Conservation (phyloP, 2,888 invertebrate genomes). For the Frankliniella intonsa region DNA sequence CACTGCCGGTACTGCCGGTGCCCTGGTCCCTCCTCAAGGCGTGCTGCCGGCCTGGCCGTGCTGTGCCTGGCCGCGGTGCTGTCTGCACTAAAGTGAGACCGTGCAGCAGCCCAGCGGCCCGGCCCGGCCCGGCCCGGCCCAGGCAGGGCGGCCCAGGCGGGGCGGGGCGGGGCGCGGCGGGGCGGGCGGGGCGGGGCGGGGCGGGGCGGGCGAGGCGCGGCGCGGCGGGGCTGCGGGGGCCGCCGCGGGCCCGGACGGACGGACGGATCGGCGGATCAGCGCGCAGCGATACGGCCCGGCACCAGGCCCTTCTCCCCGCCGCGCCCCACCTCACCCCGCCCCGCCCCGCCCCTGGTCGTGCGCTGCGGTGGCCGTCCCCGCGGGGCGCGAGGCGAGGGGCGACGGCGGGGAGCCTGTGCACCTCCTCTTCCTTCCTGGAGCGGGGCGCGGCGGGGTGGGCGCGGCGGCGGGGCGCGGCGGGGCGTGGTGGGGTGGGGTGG, state of each 20-base stretch:
- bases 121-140: background rate
- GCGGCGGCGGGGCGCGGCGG: background rate
- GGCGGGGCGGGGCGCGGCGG: background rate
- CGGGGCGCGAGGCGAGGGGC: background rate
- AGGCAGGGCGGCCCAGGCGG: background rate
- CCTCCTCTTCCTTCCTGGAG: background rate
- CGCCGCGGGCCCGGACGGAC: background rate
- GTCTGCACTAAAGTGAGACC: background rate
- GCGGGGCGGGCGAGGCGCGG: background rate
- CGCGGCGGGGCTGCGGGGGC: background rate
- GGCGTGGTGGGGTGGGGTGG: background rate
- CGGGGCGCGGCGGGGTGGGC: background rate
- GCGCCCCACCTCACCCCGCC: background rate
- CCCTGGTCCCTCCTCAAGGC: background rate
- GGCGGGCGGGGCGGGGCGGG: background rate
- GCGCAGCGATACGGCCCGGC: conserved; percentile 18
- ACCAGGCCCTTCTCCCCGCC: background rate
- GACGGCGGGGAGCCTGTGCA: background rate
- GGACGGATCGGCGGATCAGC: conserved; percentile 12
- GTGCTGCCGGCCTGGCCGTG: no score
- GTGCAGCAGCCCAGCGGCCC: no score
- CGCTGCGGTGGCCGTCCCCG: background rate
- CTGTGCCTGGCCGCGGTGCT: no score
- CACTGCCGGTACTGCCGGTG: background rate
- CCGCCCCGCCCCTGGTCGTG: background rate